Base-by-base conservation (phyloP, 2,113 vertebrate species). In the Paradoxurus hermaphroditus region DNA sequence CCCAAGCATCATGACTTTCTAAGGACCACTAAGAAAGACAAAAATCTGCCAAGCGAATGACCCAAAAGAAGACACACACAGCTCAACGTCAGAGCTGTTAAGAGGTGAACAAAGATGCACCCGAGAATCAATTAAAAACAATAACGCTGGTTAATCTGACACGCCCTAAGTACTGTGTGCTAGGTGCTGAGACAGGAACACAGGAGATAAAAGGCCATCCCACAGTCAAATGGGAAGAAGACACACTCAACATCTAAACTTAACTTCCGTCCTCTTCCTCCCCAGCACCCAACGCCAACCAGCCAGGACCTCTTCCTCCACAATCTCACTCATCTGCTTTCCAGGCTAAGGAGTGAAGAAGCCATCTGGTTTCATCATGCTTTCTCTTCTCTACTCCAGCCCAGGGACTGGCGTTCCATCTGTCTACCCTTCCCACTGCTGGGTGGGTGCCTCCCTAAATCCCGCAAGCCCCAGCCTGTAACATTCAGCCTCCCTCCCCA, bases 281-380 rank as follows among this genome's bases (percentile, higher is more conserved):
- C 15, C n/a, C 56, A 89, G 75, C 15, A 36, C 23, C 67, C 25
- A 36, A 12, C 3, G 8, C 4, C 56, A 59, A 29, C 13, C 39
- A 86, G 53, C 15, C 62, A 81, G 23, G 25, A 19, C 39, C 53
- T 31, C 6, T 10, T 29, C 39, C 25, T 72, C 46, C 51, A 75
- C 6, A 29, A 18, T 34, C 25, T 91, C 70, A 67, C 31, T 73
- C 68, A 29, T 49, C 41, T 16, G 59, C 63, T 77, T 82, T 73
- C 29, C 18, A 81, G 16, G 49, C 34, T 91, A 83, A 91, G 84
- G 67, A 44, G 51, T 90, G 44, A 27, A 79, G 51, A 25, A 81
- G 41, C 15, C 21, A 7, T 36, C 67, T 56, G 41, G 68, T 68
- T 27, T 3, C 3, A 16, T 31, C 41, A 63, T 0, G 0, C 27